Percentiles rank a stretch among this genome's conserved stretches.
These are phyloP conservation scores for Rhaphigaster nebulosa DNA, from an alignment of 2,888 invertebrate species.

Conservation along the genomic window DNA sequence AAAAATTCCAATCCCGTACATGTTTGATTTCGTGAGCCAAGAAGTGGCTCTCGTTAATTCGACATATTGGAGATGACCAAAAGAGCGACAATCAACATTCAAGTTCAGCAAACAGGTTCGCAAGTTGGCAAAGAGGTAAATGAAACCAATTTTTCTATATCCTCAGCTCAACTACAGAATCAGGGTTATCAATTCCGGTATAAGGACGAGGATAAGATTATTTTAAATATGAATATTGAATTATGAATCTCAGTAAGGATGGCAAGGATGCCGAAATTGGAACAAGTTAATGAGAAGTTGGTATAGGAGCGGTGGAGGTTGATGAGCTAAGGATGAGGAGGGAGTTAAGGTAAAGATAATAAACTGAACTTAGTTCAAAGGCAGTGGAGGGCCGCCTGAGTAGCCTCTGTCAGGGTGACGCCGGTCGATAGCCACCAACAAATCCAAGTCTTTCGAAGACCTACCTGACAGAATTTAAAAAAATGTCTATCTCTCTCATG, in stretches of 20 bases:
- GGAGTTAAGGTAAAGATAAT: conserved; percentile 42
- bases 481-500: not conserved
- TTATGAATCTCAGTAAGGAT: not conserved
- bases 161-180: not conserved
- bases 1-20: too few relatives aligned
- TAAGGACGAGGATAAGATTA: not conserved
- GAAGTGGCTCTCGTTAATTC: too few relatives aligned
- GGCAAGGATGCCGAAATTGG: not conserved
- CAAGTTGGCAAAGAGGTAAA: not conserved
- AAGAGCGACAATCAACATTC: too few relatives aligned
- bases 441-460: conserved; percentile 20
- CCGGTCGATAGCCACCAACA: conserved; percentile 35
- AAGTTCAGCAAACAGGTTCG: too few relatives aligned
- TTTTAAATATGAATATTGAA: not conserved
- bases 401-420: not conserved
- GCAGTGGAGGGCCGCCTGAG: not conserved
- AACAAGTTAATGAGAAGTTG: conserved; percentile 12
- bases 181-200: not conserved
- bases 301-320: not conserved
- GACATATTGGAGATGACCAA: too few relatives aligned
- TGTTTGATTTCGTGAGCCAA: too few relatives aligned
- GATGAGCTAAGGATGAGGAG: not conserved
- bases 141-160: not conserved
- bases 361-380: conserved; percentile 9
- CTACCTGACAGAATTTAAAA: conserved; percentile 19